Evolutionary conservation across 2,888 invertebrate genomes (phyloP).

Genomic region (Dicyrtomina minuta): DNA sequence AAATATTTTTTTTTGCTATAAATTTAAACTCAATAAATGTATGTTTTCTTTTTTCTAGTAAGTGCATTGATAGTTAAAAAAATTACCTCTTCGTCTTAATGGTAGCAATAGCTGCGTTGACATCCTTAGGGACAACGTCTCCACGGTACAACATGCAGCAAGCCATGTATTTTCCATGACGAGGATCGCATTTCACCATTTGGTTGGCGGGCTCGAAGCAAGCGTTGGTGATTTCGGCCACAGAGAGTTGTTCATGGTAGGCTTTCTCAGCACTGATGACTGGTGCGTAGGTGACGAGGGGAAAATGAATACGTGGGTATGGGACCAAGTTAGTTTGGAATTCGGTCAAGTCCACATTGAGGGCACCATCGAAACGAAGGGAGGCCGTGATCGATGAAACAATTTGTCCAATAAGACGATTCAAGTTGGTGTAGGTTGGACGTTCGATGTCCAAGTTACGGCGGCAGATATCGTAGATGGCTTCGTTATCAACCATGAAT

Average conservation of each 20-base stretch:
- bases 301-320: conserved; percentile 62
- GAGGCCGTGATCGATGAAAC: conserved; percentile 59
- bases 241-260: conserved; percentile 69
- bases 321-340: conserved; percentile 73
- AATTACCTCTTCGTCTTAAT: conserved; percentile 66
- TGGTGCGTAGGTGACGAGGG: conserved; percentile 55
- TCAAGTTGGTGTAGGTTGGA: conserved; percentile 66
- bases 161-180: conserved; percentile 59
- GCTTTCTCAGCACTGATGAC: conserved; percentile 74
- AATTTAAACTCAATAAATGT: not conserved
- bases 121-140: conserved; percentile 68
- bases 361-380: conserved; percentile 57
- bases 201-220: conserved; percentile 96
- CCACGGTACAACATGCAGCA: conserved; percentile 62
- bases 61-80: not conserved
- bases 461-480: conserved; percentile 64
- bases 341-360: conserved; percentile 82
- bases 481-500: conserved; percentile 94
- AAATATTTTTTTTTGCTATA: not conserved
- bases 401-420: conserved; percentile 71
- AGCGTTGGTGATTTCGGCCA: conserved; percentile 79
- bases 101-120: conserved; percentile 65
- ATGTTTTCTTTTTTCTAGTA: not conserved
- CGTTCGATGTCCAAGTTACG: conserved; percentile 88
- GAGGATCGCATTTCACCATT: conserved; percentile 61